Conservation (phyloP, 1,140 invertebrate species). For the Stegodyphus mimosarum region DNA sequence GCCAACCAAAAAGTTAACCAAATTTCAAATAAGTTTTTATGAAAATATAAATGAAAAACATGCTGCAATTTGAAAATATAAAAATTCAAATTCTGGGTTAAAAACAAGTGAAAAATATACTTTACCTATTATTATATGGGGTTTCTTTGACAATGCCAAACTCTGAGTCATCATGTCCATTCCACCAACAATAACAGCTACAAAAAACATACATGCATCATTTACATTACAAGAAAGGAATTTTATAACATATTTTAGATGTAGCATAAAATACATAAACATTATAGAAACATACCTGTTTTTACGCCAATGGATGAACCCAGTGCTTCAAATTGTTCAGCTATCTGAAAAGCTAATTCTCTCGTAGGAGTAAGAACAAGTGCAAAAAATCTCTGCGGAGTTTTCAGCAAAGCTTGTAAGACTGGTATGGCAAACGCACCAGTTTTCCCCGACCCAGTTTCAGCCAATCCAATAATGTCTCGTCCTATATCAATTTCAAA, state of each 20-base stretch:
- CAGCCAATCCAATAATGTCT: conserved; percentile 96
- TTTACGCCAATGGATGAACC: conserved; percentile 88
- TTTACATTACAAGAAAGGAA: not conserved
- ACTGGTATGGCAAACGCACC: conserved; percentile 97
- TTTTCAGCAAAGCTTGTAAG: conserved; percentile 87
- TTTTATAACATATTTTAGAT: not conserved
- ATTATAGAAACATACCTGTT: conserved; percentile 72
- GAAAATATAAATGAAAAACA: no score
- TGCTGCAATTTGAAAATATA: no score
- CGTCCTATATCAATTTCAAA: conserved; percentile 72
- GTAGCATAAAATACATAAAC: not conserved
- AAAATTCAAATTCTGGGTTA: no score
- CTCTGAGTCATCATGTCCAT: conserved; percentile 97
- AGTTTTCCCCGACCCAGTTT: conserved; percentile 98
- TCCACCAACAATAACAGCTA: conserved; percentile 94
- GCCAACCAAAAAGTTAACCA: no score
- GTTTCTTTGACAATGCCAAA: conserved; percentile 90
- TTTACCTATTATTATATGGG: conserved; percentile 87
- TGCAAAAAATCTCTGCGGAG: conserved; percentile 93
- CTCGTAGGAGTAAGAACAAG: conserved; percentile 95
- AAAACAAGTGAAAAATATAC: not conserved
- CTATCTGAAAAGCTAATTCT: conserved; percentile 86
- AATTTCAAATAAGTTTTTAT: no score
- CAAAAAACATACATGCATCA: conserved; percentile 11
- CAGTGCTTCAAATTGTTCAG: conserved; percentile 73